phyloP scores from a whole-genome alignment of 2,797 vertebrate genomes.

The Tokudaia muenninki region DNA sequence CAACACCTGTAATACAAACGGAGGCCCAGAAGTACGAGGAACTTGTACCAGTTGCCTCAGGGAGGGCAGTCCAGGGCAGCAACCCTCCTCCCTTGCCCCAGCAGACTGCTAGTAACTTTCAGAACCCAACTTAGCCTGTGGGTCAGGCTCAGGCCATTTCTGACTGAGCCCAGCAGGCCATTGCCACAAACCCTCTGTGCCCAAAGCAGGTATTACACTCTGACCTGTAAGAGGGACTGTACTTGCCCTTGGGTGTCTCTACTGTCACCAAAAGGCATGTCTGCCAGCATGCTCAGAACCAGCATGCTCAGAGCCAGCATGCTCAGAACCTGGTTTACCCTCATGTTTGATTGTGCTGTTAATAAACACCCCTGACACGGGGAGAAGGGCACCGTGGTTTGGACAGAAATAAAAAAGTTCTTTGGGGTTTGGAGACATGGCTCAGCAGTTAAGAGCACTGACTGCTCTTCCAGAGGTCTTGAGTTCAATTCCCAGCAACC shows the following conservation, averaged over 20 bases:
- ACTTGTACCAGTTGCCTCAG: slow-evolving; percentile 14
- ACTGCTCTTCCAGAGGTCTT: background rate
- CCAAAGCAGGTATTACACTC: background rate
- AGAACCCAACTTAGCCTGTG: slow-evolving; percentile 77
- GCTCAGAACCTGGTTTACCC: background rate
- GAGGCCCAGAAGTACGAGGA: slow-evolving; percentile 74
- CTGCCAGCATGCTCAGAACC: background rate
- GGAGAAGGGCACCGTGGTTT: background rate
- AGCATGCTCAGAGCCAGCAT: too few relatives aligned
- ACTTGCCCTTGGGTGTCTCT: background rate
- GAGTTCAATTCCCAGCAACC: background rate
- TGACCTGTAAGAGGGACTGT: slow-evolving; percentile 10
- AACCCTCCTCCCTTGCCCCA: background rate
- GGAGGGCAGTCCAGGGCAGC: slow-evolving; percentile 41
- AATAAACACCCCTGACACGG: background rate
- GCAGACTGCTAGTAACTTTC: slow-evolving; percentile 44
- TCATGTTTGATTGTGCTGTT: background rate
- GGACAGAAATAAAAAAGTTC: background rate
- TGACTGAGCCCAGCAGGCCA: background rate
- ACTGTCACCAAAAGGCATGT: background rate
- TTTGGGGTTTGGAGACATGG: background rate
- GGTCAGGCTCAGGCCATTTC: slow-evolving; percentile 47
- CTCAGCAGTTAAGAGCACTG: background rate
- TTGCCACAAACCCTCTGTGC: background rate
- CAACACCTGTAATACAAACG: slow-evolving; percentile 77